A percentile compares a stretch with the other conserved stretches of the same genome.
Evolutionary conservation across 2,113 vertebrate species (phyloP).

Genomic region (Osmerus mordax): DNA sequence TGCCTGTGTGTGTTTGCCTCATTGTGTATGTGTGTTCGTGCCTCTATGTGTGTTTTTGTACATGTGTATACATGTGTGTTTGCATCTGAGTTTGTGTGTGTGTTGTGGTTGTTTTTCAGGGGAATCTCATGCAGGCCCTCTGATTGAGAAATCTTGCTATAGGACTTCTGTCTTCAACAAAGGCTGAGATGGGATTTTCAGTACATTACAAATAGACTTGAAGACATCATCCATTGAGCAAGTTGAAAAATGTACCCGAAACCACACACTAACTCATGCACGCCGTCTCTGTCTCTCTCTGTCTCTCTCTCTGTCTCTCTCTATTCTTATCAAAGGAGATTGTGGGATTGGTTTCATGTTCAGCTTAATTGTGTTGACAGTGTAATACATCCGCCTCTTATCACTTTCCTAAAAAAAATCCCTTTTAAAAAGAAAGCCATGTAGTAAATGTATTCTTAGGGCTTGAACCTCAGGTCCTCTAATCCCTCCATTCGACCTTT

Average conservation of each 20-base stretch:
- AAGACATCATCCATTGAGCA: too few species aligned
- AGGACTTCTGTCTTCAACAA: slow-evolving; percentile 53
- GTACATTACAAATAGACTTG: background rate
- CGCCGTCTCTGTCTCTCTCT: background rate
- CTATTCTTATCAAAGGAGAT: slow-evolving; percentile 21
- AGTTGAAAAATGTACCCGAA: too few species aligned
- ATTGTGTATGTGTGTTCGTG: slow-evolving; percentile 26
- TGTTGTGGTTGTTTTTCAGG: slow-evolving; percentile 46
- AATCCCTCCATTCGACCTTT: slow-evolving; percentile 26
- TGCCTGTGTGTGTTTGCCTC: slow-evolving; percentile 32
- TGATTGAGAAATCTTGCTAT: slow-evolving; percentile 54
- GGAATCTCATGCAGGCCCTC: slow-evolving; percentile 65
- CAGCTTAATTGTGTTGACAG: slow-evolving; percentile 25
- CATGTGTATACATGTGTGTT: slow-evolving; percentile 5
- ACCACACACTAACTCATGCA: slow-evolving; percentile 2
- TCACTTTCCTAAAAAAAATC: slow-evolving; percentile 19
- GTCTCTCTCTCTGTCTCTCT: too few species aligned
- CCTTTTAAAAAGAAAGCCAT: slow-evolving; percentile 18
- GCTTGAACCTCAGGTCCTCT: slow-evolving; percentile 21
- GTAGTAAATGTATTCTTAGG: slow-evolving; percentile 20
- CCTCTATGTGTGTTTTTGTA: background rate
- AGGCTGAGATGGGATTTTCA: slow-evolving; percentile 25
- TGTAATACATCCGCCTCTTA: slow-evolving; percentile 41
- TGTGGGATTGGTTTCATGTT: slow-evolving; percentile 34
- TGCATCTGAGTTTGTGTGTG: slow-evolving; percentile 11